These are phyloP conservation scores for Drosophila sproati DNA, from an alignment of 1,140 invertebrate species.

Conservation along the genomic window DNA sequence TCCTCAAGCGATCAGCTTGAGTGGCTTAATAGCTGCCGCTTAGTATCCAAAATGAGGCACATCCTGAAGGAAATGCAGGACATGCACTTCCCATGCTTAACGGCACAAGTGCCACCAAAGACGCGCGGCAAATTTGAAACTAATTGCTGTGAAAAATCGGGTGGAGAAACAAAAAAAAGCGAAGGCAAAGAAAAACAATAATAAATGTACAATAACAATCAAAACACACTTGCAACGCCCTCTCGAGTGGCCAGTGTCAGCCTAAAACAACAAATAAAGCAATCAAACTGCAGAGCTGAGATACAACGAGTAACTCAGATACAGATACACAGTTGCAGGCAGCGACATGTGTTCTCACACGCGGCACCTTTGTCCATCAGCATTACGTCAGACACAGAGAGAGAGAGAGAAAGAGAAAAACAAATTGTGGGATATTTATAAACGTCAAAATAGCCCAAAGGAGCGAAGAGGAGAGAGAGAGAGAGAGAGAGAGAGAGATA, in stretches of 20 bases:
- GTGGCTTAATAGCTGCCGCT: slow-evolving; percentile 19
- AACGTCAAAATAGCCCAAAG: slow-evolving; percentile 81
- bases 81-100: slow-evolving; percentile 42
- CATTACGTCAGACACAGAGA: slow-evolving; percentile 63
- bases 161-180: not conserved
- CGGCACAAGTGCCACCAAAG: slow-evolving; percentile 67
- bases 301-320: not conserved
- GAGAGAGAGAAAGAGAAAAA: slow-evolving; percentile 39
- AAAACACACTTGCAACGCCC: slow-evolving; percentile 80
- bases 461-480: not conserved
- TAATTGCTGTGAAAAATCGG: slow-evolving; percentile 57
- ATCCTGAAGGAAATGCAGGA: slow-evolving; percentile 64
- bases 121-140: slow-evolving; percentile 65
- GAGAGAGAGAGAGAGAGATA: no score
- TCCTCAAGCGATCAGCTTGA: slow-evolving; percentile 6
- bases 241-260: slow-evolving; percentile 42
- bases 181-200: slow-evolving; percentile 27
- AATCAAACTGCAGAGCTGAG: slow-evolving; percentile 62
- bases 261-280: slow-evolving; percentile 83
- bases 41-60: slow-evolving; percentile 53
- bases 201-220: slow-evolving; percentile 58
- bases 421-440: slow-evolving; percentile 81
- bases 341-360: slow-evolving; percentile 72
- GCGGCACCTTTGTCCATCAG: slow-evolving; percentile 77
- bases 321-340: not conserved